A percentile compares a stretch with the other conserved stretches of the same genome.
These are phyloP conservation scores for Sphaerodactylus townsendi DNA, from an alignment of 2,113 vertebrate genomes.

Conservation along the genomic window DNA sequence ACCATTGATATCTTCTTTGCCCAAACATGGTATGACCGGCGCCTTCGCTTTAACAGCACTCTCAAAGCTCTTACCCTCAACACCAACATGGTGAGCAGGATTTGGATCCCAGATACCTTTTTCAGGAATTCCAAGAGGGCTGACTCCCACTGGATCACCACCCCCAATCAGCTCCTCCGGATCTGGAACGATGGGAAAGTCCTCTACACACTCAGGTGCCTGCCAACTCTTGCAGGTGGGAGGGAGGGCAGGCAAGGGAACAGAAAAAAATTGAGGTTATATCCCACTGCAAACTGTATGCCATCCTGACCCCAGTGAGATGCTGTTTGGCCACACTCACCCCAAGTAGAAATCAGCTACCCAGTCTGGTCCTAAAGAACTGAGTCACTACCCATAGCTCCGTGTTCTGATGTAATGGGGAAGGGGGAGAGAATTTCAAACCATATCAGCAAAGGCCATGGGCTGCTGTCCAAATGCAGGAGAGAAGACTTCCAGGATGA, in stretches of 20 bases:
- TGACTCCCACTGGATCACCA: constrained; percentile 73
- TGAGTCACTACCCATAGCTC: neutral
- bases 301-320: too few species aligned
- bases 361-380: too few species aligned
- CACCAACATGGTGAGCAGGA: constrained; percentile 76
- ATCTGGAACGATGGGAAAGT: constrained; percentile 81
- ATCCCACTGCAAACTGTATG: too few species aligned
- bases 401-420: neutral
- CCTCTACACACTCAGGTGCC: constrained; percentile 79
- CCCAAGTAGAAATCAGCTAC: neutral
- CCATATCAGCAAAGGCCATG: neutral
- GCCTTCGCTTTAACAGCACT: constrained; percentile 76
- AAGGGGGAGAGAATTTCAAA: neutral
- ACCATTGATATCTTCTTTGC: constrained; percentile 81
- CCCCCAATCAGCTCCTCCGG: constrained; percentile 77
- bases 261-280: neutral
- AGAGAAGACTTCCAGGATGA: neutral
- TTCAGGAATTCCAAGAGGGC: constrained; percentile 78
- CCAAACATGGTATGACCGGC: constrained; percentile 81
- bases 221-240: neutral
- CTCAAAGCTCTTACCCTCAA: constrained; percentile 76
- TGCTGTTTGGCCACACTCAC: too few species aligned
- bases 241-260: neutral
- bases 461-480: neutral
- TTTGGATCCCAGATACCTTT: constrained; percentile 81